These are phyloP conservation scores for Nesidiocoris tenuis DNA, from an alignment of 2,888 invertebrate genomes.

Conservation along the genomic window DNA sequence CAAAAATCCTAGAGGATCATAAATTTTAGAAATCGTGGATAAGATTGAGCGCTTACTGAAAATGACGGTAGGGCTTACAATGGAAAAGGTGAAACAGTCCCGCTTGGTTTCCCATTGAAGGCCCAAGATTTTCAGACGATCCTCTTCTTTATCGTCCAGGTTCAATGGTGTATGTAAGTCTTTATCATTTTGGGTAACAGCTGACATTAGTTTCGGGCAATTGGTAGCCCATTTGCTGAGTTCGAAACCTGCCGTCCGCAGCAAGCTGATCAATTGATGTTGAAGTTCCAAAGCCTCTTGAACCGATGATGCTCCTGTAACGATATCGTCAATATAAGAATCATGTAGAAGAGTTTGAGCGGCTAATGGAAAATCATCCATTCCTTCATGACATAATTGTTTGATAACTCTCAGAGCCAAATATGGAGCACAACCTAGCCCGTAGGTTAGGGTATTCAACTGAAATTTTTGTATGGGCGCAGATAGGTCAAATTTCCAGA, in stretches of 20 bases:
- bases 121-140: slow-evolving; percentile 28
- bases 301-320: background rate
- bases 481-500: background rate
- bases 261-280: background rate
- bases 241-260: slow-evolving; percentile 27
- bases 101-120: slow-evolving; percentile 31
- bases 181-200: too few relatives aligned
- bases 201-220: background rate
- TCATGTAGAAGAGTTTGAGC: background rate
- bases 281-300: slow-evolving; percentile 1
- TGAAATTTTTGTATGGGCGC: background rate
- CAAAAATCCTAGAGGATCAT: too few relatives aligned
- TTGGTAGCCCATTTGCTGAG: slow-evolving; percentile 40
- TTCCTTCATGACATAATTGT: slow-evolving; percentile 1
- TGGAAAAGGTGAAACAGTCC: slow-evolving; percentile 29
- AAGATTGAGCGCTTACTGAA: slow-evolving; percentile 33
- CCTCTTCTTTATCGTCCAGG: slow-evolving; percentile 17
- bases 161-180: background rate
- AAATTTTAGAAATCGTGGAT: slow-evolving; percentile 17
- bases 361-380: background rate
- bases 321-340: slow-evolving; percentile 14
- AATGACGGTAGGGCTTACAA: background rate
- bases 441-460: slow-evolving; percentile 18
- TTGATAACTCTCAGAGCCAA: background rate
- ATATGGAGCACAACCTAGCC: background rate